Evolutionary conservation across 1,140 invertebrate genomes (phyloP).

Genomic region (Papilio polyxenes): DNA sequence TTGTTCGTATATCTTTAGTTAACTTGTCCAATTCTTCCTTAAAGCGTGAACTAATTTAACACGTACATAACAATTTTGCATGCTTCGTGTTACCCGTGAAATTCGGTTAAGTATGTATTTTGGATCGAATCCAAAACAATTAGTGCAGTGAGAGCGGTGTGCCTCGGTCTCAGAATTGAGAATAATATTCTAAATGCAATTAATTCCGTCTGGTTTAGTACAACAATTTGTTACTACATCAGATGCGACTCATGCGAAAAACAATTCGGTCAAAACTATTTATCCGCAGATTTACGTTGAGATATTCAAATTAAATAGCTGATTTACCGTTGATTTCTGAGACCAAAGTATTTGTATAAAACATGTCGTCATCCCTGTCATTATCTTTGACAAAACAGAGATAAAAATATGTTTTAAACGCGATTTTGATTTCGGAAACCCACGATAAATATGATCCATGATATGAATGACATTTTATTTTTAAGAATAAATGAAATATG

Average conservation of each 20-base stretch:
- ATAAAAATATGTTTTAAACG: too few relatives aligned
- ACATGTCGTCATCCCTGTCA: too few relatives aligned
- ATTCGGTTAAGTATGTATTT: slow-evolving; percentile 75
- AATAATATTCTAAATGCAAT: slow-evolving; percentile 49
- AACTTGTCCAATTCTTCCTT: slow-evolving; percentile 29
- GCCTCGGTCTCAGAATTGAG: slow-evolving; percentile 47
- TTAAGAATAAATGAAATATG: too few relatives aligned
- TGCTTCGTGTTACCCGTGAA: slow-evolving; percentile 66
- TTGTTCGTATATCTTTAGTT: not conserved
- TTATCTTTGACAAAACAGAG: too few relatives aligned
- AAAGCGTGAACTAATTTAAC: slow-evolving; percentile 37
- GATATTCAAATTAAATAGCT: not conserved
- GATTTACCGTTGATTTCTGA: too few relatives aligned
- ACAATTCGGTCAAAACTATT: slow-evolving; percentile 13
- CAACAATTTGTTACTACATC: slow-evolving; percentile 36
- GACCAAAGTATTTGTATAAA: too few relatives aligned
- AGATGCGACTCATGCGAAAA: slow-evolving; percentile 32
- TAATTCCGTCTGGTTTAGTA: slow-evolving; percentile 49
- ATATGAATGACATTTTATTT: not conserved
- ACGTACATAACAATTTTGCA: slow-evolving; percentile 62
- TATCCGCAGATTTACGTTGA: not conserved
- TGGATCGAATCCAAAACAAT: slow-evolving; percentile 77
- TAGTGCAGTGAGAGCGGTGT: slow-evolving; percentile 57
- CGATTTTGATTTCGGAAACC: too few relatives aligned
- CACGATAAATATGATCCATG: too few relatives aligned